These are phyloP conservation scores for Enhydra lutris DNA, from an alignment of 2,113 vertebrate genomes.

Conservation along the genomic window DNA sequence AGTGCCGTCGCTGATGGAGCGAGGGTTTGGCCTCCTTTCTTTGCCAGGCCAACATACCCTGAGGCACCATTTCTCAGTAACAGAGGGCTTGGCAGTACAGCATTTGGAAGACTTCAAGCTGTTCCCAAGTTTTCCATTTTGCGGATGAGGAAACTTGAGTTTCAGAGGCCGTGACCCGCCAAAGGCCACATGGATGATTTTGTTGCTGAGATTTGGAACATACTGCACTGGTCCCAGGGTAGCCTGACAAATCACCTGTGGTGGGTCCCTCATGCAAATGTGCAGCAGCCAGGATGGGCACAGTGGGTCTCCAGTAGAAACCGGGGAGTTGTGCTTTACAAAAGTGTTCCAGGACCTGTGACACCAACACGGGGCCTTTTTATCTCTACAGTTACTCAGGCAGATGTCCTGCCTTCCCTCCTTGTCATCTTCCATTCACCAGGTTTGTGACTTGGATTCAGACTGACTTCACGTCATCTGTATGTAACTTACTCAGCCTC, in stretches of 20 bases:
- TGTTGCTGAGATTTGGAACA: background rate
- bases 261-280: background rate
- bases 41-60: background rate
- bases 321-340: background rate
- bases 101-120: background rate
- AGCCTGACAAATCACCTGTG: background rate
- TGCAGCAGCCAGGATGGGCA: background rate
- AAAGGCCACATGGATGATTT: background rate
- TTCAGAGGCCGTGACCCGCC: background rate
- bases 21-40: background rate
- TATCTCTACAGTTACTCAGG: background rate
- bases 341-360: background rate
- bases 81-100: background rate
- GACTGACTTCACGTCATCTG: too few relatives aligned
- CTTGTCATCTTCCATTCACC: background rate
- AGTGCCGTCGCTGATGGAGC: accelerated
- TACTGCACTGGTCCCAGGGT: background rate
- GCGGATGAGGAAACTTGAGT: background rate
- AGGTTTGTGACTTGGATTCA: background rate
- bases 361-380: background rate
- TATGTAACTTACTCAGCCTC: background rate
- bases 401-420: background rate
- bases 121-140: background rate
- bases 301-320: background rate
- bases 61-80: background rate